Evolutionary conservation across 2,888 invertebrate species (phyloP).

Genomic region (Acutogordius australiensis): DNA sequence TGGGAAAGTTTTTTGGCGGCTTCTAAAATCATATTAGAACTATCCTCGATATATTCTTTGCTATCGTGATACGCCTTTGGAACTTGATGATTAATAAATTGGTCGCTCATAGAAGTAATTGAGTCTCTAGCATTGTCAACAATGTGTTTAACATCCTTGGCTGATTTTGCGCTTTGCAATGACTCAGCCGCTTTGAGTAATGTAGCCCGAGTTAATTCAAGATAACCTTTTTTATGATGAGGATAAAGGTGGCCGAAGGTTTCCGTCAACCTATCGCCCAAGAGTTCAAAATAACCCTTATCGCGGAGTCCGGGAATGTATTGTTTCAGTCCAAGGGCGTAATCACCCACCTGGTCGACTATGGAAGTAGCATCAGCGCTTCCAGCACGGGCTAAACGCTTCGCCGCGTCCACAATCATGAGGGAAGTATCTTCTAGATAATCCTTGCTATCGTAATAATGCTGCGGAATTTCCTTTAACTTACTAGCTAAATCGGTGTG

Average conservation of each 20-base stretch:
- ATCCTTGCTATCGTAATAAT: neutral
- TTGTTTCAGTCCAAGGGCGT: neutral
- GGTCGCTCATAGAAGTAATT: neutral
- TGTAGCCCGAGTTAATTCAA: neutral
- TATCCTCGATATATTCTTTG: neutral
- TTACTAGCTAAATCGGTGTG: neutral
- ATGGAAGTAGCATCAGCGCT: neutral
- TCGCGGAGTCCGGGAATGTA: neutral
- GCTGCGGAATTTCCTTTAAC: neutral
- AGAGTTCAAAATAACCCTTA: neutral
- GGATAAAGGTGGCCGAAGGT: neutral
- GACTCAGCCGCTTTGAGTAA: neutral
- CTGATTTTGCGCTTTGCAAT: neutral
- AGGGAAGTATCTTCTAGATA: neutral
- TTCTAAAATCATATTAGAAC: neutral
- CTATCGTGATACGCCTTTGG: neutral
- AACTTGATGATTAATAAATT: neutral
- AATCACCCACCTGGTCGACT: neutral
- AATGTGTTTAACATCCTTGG: neutral
- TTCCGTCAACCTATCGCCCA: neutral
- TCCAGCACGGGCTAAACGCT: neutral
- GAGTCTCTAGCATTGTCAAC: neutral
- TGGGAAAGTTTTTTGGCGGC: neutral
- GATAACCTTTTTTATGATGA: neutral
- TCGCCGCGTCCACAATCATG: neutral